Evolutionary conservation across 2,113 vertebrate species (phyloP).

Genomic region (Camelus bactrianus): DNA sequence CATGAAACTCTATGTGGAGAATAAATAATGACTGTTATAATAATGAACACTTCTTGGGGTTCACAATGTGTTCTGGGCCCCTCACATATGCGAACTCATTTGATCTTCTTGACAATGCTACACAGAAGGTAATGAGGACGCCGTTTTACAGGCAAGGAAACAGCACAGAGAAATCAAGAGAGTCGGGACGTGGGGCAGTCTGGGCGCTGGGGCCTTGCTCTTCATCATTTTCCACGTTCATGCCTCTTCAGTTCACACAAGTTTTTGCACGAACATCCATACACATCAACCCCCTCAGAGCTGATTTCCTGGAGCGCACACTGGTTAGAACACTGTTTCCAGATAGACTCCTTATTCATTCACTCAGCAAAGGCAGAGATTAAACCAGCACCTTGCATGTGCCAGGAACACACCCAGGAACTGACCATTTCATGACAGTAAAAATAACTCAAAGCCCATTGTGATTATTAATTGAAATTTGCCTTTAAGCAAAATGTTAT

Average conservation of each 20-base stretch:
- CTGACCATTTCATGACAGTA: not conserved
- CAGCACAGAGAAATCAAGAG: not conserved
- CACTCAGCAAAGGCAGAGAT: not conserved
- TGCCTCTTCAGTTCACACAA: not conserved
- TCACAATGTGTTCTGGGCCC: not conserved
- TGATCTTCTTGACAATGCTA: not conserved
- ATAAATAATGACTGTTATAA: not conserved
- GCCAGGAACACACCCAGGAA: not conserved
- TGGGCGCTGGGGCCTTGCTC: not conserved
- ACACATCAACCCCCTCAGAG: not conserved
- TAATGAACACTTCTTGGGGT: not conserved
- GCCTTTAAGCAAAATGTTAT: conserved; percentile 80
- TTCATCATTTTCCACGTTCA: not conserved
- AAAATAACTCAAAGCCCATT: not conserved
- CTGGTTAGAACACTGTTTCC: not conserved
- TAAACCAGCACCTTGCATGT: not conserved
- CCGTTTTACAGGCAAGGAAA: not conserved
- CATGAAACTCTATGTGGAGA: not conserved
- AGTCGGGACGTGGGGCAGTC: not conserved
- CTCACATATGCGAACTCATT: not conserved
- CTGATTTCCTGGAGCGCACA: not conserved
- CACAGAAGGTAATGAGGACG: not conserved
- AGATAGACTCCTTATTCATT: not conserved
- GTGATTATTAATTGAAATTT: conserved; percentile 74
- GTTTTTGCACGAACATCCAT: not conserved